Conservation (phyloP, 2,113 vertebrate genomes). For the Oplegnathus fasciatus region DNA sequence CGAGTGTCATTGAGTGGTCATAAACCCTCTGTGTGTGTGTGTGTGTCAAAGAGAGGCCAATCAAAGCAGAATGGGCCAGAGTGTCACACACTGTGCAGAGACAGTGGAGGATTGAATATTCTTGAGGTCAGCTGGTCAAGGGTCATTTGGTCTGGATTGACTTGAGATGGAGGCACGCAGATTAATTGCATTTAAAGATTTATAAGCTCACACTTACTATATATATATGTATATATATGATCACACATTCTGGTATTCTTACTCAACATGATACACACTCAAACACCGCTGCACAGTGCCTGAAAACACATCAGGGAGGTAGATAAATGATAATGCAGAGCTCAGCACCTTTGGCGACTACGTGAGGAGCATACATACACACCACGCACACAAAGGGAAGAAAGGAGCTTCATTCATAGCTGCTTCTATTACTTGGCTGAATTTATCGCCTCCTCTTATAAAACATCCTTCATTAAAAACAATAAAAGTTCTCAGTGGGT, state of each 20-base stretch:
- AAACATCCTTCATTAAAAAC: constrained; percentile 40
- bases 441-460: constrained; percentile 49
- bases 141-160: constrained; percentile 35
- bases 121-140: constrained; percentile 60
- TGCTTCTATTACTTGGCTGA: constrained; percentile 41
- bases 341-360: constrained; percentile 65
- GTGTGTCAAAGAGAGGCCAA: constrained; percentile 67
- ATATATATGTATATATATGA: neutral
- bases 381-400: constrained; percentile 53
- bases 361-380: constrained; percentile 65
- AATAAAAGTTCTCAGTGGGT: constrained; percentile 32
- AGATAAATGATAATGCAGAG: constrained; percentile 53
- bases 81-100: constrained; percentile 60
- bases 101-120: constrained; percentile 54
- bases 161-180: neutral
- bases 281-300: neutral
- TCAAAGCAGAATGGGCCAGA: constrained; percentile 46
- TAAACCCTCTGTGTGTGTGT: constrained; percentile 38
- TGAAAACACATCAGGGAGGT: neutral
- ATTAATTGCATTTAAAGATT: constrained; percentile 12
- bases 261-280: neutral
- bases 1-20: constrained; percentile 62
- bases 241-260: neutral
- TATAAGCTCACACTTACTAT: constrained; percentile 3
- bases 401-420: constrained; percentile 61